Evolutionary conservation across 2,113 vertebrate species (phyloP).

Genomic region (Ciconia boyciana): DNA sequence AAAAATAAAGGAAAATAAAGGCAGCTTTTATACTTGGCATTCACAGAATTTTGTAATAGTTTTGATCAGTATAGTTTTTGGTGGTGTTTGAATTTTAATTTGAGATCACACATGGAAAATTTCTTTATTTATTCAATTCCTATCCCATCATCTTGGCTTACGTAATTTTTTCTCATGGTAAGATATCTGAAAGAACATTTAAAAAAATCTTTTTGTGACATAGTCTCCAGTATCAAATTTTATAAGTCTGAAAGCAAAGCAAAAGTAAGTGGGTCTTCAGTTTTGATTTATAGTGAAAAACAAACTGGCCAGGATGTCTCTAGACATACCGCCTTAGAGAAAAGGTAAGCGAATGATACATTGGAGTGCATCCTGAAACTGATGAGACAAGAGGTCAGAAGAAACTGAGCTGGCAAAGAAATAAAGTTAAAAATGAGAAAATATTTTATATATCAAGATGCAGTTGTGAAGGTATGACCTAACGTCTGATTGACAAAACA

Average conservation of each 20-base stretch:
- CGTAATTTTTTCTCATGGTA: neutral
- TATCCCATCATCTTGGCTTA: neutral
- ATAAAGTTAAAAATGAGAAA: neutral
- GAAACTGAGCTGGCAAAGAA: neutral
- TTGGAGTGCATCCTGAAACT: neutral
- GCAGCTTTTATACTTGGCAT: neutral
- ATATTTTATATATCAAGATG: neutral
- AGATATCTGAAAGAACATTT: neutral
- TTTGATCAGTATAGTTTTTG: neutral
- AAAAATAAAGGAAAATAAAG: neutral
- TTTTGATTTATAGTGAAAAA: neutral
- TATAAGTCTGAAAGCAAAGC: neutral
- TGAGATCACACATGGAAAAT: neutral
- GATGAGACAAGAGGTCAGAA: neutral
- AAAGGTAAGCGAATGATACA: neutral
- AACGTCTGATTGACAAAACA: neutral
- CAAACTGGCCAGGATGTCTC: neutral
- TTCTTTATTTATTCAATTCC: neutral
- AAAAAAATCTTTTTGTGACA: neutral
- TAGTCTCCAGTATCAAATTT: neutral
- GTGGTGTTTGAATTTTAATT: neutral
- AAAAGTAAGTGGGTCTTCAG: neutral
- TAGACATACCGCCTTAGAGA: neutral
- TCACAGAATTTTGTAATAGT: neutral
- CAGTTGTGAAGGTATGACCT: neutral